These are phyloP conservation scores for rat (Rattus norvegicus) DNA, from an alignment of 2,113 vertebrate species.

Conservation along the genomic window GRCr8 NC_086037.1:3150001-3150500, in stretches of 20 bases:
- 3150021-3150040: not conserved
- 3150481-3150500: not conserved
- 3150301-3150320: not conserved
- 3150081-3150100: not conserved
- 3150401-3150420: not conserved
- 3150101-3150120: not conserved
- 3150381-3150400: not conserved
- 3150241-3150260: not conserved
- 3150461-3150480: not conserved
- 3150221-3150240: not conserved
- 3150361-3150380: not conserved
- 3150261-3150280: not conserved
- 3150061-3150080: not conserved
- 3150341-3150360: not conserved
- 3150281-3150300: not conserved
- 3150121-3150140: not conserved
- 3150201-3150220: not conserved
- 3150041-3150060: not conserved
- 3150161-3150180: not conserved
- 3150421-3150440: not conserved
- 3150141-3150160: not conserved
- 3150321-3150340: accelerated
- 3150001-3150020: not conserved
- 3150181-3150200: not conserved
- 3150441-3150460: not conserved